These are phyloP conservation scores for Notoglanidium macrostoma DNA, from an alignment of 2,797 vertebrate genomes.

Conservation along the genomic window DNA sequence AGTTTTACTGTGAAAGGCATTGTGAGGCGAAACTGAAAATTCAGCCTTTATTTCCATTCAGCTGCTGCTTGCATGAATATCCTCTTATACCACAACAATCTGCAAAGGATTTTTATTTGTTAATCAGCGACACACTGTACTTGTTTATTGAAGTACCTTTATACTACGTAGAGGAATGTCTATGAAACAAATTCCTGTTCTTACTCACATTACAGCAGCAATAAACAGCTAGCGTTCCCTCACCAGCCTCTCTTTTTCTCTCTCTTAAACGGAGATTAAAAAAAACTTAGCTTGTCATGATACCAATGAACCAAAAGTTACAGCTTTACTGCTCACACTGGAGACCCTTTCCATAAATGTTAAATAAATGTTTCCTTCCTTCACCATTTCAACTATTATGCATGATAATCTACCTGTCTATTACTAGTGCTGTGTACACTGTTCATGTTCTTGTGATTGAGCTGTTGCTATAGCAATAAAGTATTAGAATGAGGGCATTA, in stretches of 20 bases:
- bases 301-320: background rate
- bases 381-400: background rate
- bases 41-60: constrained; percentile 6
- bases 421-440: background rate
- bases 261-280: background rate
- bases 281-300: background rate
- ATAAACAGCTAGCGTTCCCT: background rate
- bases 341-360: background rate
- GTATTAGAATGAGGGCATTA: background rate
- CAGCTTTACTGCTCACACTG: background rate
- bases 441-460: background rate
- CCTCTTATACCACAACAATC: background rate
- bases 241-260: too few species aligned
- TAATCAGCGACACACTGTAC: background rate
- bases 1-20: background rate
- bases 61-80: background rate
- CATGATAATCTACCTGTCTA: background rate
- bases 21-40: background rate
- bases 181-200: background rate
- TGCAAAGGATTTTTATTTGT: background rate
- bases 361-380: background rate
- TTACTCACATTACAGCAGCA: too few species aligned
- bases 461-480: background rate
- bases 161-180: background rate
- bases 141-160: background rate